phyloP scores from a whole-genome alignment of 1,140 invertebrate species.

The Macrobrachium nipponense region DNA sequence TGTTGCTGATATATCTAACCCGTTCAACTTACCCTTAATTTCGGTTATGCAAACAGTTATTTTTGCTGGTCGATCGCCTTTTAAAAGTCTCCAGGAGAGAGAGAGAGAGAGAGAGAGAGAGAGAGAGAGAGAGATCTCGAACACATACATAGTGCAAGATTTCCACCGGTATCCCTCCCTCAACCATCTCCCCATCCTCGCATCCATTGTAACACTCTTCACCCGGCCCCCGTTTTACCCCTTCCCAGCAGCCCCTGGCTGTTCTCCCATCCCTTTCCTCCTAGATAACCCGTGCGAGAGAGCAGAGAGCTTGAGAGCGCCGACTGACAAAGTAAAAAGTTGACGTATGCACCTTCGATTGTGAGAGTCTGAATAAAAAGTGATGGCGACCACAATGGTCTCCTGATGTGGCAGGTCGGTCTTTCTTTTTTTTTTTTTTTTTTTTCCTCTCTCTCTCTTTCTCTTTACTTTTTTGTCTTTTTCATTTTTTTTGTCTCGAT shows the following conservation, averaged over 20 bases:
- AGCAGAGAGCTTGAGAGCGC: conserved; percentile 13
- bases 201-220: no score
- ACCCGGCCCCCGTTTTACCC: no score
- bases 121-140: background rate
- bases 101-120: background rate
- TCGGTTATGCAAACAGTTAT: no score
- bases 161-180: no score
- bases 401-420: conserved; percentile 26
- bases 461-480: background rate
- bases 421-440: conserved; percentile 27
- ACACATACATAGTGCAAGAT: background rate
- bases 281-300: background rate
- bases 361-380: conserved; percentile 33
- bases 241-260: background rate
- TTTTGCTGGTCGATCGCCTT: no score
- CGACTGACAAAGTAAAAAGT: conserved; percentile 35
- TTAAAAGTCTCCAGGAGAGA: background rate
- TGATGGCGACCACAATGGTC: conserved; percentile 29
- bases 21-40: no score
- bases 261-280: no score
- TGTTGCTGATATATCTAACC: no score
- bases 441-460: no score
- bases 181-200: no score
- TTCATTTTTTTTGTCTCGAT: background rate
- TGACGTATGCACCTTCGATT: conserved; percentile 40